Evolutionary conservation across 2,797 vertebrate genomes (phyloP), one percentile per base, ranked within the genome.

Genomic region (Coreius guichenoti): DNA sequence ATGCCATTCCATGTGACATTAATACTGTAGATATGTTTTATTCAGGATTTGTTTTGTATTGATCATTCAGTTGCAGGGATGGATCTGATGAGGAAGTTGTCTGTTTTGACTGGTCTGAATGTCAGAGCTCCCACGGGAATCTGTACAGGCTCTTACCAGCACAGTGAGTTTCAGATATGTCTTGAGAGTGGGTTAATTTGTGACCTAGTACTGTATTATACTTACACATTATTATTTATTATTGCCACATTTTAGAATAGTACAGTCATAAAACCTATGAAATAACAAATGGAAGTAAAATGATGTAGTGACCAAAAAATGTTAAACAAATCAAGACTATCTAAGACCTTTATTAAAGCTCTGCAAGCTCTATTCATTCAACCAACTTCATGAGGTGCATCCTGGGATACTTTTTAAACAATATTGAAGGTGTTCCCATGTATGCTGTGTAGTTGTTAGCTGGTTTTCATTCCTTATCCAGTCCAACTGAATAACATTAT

Each of bases 121-220:
- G 93, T 97, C 77, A 92, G 89, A 1, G 91, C 95, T 2, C 96
- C 96, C 0, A 88, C 91, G 43, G 97, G 96, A 61, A 92, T 96
- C 5, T 94, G 92, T 49, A 95, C 96, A 0, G 96, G 96, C 86
- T 96, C 94, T 21, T 96, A 96, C 90, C 95, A 98, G 85, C 96
- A 95, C 91, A 94, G 96, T 98, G 92, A 95, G 96, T 94, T n/a
- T 67, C 36, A 58, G n/a, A 47, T 54, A 39, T 29, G 33, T 19
- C 47, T 63, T 36, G 3, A 58, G 7, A 33, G 47, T 31, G 5
- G 49, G 19, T 74, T 51, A 1, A 36, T 31, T 31, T 65, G 14
- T 31, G 61, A 31, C 16, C 61, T 17, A 43, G 8, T 43, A 16
- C 61, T 65, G 61, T 65, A 74, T 74, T 74, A 74, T 21, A 74